Evolutionary conservation across 2,888 invertebrate genomes (phyloP), one percentile per base, ranked within the genome.

Genomic region (Drosophila vallismaia): DNA sequence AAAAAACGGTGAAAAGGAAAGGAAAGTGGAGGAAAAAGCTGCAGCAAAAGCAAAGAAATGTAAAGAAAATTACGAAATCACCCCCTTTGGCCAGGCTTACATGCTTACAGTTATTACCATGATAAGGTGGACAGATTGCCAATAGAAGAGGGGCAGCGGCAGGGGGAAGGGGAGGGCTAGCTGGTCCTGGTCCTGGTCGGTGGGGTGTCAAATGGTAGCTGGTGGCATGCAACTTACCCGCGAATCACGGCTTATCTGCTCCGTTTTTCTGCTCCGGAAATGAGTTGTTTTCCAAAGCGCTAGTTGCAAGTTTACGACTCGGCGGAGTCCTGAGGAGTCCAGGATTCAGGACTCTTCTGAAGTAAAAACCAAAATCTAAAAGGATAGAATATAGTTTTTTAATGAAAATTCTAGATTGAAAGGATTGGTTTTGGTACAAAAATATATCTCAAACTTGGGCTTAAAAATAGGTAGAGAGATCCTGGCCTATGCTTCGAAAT

Each of bases 41-140:
- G 86, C 72, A 79, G 86, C 79, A 88, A 82, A 82, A 88, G 86
- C 72, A 79, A 88, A 83, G 82, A 82, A 82, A 88, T 82, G 88
- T 88, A 83, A 82, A 88, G 82, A 82, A 82, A 82, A 88, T 88
- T 82, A 88, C 75, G 88, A 88, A 82, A 82, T 82, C 88, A 88
- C 69, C 82, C 81, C 82, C 86, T 83, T 88, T 66, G 88, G 86
- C 88, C 84, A 88, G 86, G 82, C 82, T 82, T 82, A 82, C 82
- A 88, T 82, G 82, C 82, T 82, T 82, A 83, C 88, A 86, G 88
- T 82, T 82, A 82, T 82, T 82, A 82, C 82, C 82, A 86, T 86
- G 82, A 82, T 82, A 82, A 82, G 82, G 88, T 82, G 82, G 75
- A 69, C 68, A 84, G 77, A 83, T 36, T 19, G n/a, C 38, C 52